Conservation (phyloP, 2,113 vertebrate genomes). For the Serinus canaria region DNA sequence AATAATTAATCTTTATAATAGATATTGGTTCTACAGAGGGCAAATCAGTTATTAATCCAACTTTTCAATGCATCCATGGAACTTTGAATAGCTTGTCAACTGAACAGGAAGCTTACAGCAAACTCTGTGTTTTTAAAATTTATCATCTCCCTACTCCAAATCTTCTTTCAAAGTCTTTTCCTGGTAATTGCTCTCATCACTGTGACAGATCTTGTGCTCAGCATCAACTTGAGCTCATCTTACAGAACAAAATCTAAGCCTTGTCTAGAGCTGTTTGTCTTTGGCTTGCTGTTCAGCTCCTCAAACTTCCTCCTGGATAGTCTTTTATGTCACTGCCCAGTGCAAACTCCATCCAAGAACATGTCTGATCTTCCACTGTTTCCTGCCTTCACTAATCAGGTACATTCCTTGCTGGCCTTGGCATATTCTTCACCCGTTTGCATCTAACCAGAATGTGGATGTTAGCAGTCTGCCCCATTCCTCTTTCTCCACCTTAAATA, state of each 20-base stretch:
- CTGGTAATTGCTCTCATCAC: neutral
- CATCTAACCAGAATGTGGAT: neutral
- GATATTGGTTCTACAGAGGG: neutral
- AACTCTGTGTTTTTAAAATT: neutral
- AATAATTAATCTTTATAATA: neutral
- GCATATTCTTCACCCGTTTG: neutral
- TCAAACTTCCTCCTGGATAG: neutral
- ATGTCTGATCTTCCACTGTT: neutral
- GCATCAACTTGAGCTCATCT: neutral
- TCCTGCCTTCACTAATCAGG: neutral
- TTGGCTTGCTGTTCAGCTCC: neutral
- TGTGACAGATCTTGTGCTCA: neutral
- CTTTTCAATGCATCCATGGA: neutral
- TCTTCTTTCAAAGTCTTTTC: neutral
- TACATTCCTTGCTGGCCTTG: neutral
- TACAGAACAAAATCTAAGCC: neutral
- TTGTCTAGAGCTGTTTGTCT: neutral
- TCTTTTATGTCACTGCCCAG: neutral
- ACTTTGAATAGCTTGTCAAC: neutral
- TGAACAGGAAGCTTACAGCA: neutral
- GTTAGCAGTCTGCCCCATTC: neutral
- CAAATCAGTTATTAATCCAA: neutral
- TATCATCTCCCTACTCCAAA: neutral
- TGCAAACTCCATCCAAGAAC: neutral
- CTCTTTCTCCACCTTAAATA: neutral